phyloP scores from a whole-genome alignment of 2,888 invertebrate species.

The Heliconius charithonia region DNA sequence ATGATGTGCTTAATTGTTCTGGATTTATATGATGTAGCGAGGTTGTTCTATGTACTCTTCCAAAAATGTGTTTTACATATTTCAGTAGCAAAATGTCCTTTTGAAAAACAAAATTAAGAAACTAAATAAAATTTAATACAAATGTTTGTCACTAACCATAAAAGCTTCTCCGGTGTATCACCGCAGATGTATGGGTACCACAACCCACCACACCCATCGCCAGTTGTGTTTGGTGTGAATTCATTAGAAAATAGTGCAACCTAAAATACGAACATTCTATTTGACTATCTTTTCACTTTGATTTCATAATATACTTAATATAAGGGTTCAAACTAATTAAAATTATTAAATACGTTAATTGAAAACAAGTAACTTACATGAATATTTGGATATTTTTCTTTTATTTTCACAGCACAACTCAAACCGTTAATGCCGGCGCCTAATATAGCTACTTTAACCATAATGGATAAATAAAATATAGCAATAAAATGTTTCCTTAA shows the following conservation, averaged over 20 bases:
- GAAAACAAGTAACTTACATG: conserved; percentile 60
- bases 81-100: too few relatives aligned
- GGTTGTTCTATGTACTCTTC: too few relatives aligned
- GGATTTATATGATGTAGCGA: too few relatives aligned
- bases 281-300: not conserved
- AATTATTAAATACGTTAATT: not conserved
- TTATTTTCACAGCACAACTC: conserved; percentile 86
- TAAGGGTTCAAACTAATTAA: not conserved
- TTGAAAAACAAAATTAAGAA: not conserved
- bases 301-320: not conserved
- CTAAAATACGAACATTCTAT: conserved; percentile 50
- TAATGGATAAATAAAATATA: conserved; percentile 38
- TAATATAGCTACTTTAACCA: conserved; percentile 85
- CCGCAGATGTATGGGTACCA: conserved; percentile 88
- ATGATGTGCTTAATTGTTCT: too few relatives aligned
- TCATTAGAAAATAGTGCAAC: conserved; percentile 87
- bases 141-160: conserved; percentile 72
- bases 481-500: too few relatives aligned
- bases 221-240: conserved; percentile 89
- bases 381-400: conserved; percentile 79
- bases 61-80: too few relatives aligned
- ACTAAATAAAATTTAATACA: not conserved
- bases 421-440: conserved; percentile 91
- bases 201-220: conserved; percentile 90
- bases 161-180: conserved; percentile 78